Evolutionary conservation across 2,113 vertebrate genomes (phyloP), one percentile per base, ranked within the genome.

Genomic region (Labeo catla): DNA sequence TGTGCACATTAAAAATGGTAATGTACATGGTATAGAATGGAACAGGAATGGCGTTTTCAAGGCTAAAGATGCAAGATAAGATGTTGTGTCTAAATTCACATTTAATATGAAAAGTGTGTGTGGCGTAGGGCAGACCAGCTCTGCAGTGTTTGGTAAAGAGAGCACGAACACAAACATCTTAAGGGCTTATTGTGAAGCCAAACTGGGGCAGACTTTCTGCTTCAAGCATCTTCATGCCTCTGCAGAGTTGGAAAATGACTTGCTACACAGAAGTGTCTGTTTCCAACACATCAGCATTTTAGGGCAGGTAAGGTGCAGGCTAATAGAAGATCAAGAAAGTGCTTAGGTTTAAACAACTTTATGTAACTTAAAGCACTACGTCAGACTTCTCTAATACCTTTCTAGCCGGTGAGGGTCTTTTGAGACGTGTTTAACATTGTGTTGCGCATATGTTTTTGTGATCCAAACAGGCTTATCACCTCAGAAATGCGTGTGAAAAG

Each of bases 131-230:
- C 16, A 72, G 28, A 65, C 34, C 76, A 81, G 39, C 47, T 28
- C 13, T 82, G 47, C 45, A 36, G 80, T 28, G 57, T 52, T 82
- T 68, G n/a, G 63, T 82, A 45, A 36, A 47, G 34, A 45, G 59
- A 61, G 77, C 70, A 23, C 36, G 2, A n/a, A 68, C 11, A 43
- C 21, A 61, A 72, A 78, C 63, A 82, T 77, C 82, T 86, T 84
- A 77, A 73, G 72, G 76, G 86, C 76, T 78, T 85, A 81, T 50
- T 76, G 73, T 82, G 50, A 39, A 65, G 86, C 65, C 63, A 72
- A 88, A 88, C 63, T 86, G 78, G 87, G 54, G 76, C 85, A 85
- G 76, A 81, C 59, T 74, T 70, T 16, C 81, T 73, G 68, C 76
- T 39, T 73, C 49, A 81, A 76, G 83, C 49, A 83, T 23, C 28